A percentile compares a stretch with the other conserved stretches of the same genome.
phyloP scores from a whole-genome alignment of 2,888 invertebrate genomes.

The Drosophila fungiperda region DNA sequence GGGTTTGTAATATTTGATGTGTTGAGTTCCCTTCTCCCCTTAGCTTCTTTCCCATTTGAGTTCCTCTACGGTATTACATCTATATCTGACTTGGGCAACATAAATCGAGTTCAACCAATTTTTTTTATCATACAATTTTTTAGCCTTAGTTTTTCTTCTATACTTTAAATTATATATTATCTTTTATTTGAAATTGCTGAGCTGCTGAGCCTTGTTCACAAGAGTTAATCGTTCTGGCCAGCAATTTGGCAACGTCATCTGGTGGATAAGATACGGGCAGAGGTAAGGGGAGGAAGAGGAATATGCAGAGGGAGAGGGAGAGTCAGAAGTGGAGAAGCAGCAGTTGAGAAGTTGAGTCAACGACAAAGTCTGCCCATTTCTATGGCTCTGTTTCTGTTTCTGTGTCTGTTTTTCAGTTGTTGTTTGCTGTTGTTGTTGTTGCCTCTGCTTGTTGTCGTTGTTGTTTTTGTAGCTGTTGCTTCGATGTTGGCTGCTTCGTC shows the following conservation, averaged over 20 bases:
- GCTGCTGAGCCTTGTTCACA: conserved; percentile 4
- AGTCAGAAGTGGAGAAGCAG: neutral
- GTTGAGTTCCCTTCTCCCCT: neutral
- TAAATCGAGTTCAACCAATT: neutral
- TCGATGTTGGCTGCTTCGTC: conserved; percentile 26
- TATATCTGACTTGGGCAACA: neutral
- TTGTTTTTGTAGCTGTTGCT: conserved; percentile 25
- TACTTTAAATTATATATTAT: neutral
- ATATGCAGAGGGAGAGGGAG: neutral
- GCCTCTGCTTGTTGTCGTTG: neutral
- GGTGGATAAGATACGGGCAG: neutral
- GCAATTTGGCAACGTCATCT: conserved; percentile 7
- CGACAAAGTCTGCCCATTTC: conserved; percentile 49
- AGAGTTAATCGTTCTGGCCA: conserved; percentile 4
- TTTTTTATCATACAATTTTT: neutral
- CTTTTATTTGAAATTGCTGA: neutral
- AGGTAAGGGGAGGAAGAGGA: neutral
- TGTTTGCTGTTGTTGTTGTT: neutral
- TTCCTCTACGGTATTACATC: neutral
- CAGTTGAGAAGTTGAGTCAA: conserved; percentile 7
- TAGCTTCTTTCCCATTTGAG: neutral
- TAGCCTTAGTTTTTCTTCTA: neutral
- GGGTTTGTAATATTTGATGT: neutral
- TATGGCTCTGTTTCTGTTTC: conserved; percentile 34
- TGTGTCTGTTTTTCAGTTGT: conserved; percentile 29